Evolutionary conservation across 1,140 invertebrate genomes (phyloP), one percentile per base, ranked within the genome.

Genomic region (Cecropterus lyciades): DNA sequence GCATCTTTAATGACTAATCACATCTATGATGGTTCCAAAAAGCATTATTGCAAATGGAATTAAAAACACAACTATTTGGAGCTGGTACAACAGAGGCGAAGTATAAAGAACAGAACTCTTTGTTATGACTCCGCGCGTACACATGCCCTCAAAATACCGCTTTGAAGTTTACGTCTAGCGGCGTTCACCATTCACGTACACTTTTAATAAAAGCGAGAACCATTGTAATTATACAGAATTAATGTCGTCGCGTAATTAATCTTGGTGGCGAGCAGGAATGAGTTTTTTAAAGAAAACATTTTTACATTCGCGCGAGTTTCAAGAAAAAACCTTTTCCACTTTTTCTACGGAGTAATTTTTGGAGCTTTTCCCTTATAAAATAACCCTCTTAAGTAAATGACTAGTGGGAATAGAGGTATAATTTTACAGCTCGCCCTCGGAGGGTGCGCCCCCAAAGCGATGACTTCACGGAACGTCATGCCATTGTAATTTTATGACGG

Each of bases 371-470:
- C 57, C 53, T 46, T 42, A 49, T 27, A 69, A 66, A 53, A 42
- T 66, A 68, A 67, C 65, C 66, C 71, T 68, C 57, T 56, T 40
- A 49, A 49, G 65, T 75, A 62, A 72, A 73, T 74, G 71, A 79
- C 68, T 75, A 70, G 67, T 72, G 65, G 67, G 64, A 72, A 75
- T 71, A 71, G 64, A 63, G 42, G 73, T 73, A 76, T 80, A 75
- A 79, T 79, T 79, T 79, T 71, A 77, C 71, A 73, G 69, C 43
- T 56, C 30, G 51, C 69, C 73, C 70, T 66, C 45, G 24, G 13
- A 66, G 72, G 70, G 73, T 56, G 73, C 63, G 74, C 53, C 63
- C 27, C 56, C 16, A 33, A 57, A 75, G 67, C 56, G 56, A 52
- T 68, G 67, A 68, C 67, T 70, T 65, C 53, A 57, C 65, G 9